Evolutionary conservation across 2,888 invertebrate genomes (phyloP), one percentile per base, ranked within the genome.

Genomic region (Euzophera pinguis): DNA sequence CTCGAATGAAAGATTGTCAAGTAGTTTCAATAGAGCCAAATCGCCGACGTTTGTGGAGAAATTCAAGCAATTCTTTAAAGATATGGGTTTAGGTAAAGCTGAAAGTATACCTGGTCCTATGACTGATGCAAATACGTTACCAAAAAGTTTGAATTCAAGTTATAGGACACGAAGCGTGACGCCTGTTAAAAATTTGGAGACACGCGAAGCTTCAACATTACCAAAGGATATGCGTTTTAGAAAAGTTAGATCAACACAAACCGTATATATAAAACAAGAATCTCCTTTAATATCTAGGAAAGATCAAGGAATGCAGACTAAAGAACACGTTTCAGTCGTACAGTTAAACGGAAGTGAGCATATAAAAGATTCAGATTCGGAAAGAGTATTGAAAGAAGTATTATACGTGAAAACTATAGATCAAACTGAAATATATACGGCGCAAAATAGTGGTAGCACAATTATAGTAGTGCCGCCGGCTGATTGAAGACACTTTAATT

Each of bases 221-320:
- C 90, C 90, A 0, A 90, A 89, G 69, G 89, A 90, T 38, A 89
- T 90, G 90, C 73, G 89, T 47, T 89, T 90, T 57, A 71, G 86
- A 1, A 88, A 85, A 69, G 88, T 84, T 0, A 59, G 74, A 34
- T 89, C 89, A 0, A 85, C 89, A 0, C 89, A 89, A 69, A 87
- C 87, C 0, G 88, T 90, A 1, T 88, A 88, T 52, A 84, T 89
- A 0, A 75, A 66, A 53, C 78, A 73, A n/a, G 85, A 85, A 54
- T 82, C 87, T 43, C 84, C 86, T 0, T 3, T 68, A 0, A 50
- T 71, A 1, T 13, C 47, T 1, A 60, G 57, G 41, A 69, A 54
- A 14, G 71, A 80, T n/a, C 71, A 67, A 39, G 77, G 71, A 47
- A 62, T 78, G 0, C 75, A 75, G 51, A 69, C 76, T 0, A 78